These are phyloP conservation scores for Silurus aristotelis DNA, from an alignment of 2,797 vertebrate genomes.

Conservation along the genomic window DNA sequence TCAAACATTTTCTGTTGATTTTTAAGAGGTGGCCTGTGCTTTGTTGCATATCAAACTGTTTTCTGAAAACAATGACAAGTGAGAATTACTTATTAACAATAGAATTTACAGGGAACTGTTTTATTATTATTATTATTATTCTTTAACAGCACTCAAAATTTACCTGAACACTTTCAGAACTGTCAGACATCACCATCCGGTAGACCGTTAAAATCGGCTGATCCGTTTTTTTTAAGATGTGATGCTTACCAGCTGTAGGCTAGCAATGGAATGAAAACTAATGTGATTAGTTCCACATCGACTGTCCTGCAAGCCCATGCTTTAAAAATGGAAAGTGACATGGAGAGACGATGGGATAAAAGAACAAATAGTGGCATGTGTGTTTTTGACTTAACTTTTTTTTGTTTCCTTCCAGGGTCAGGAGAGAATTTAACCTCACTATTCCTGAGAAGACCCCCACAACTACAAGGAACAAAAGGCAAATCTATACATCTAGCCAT, in stretches of 20 bases:
- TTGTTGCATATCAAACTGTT: background rate
- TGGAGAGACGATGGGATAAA: slow-evolving; percentile 18
- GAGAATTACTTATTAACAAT: background rate
- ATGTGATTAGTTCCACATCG: slow-evolving; percentile 40
- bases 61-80: background rate
- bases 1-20: background rate
- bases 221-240: slow-evolving; percentile 2
- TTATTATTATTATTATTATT: background rate
- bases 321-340: slow-evolving; percentile 33
- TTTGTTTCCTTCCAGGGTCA: no score
- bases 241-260: slow-evolving; percentile 26
- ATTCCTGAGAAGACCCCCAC: no score
- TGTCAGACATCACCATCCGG: background rate
- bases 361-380: slow-evolving; percentile 28
- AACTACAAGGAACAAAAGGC: no score
- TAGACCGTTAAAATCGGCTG: background rate
- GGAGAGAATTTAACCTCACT: no score
- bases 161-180: background rate
- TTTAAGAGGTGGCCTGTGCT: background rate
- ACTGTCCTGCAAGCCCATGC: slow-evolving; percentile 4
- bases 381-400: no score
- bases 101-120: background rate
- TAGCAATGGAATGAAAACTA: slow-evolving; percentile 46
- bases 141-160: background rate
- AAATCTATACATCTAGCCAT: background rate